Base-by-base conservation (phyloP, 2,113 vertebrate species). In the Dicentrarchus labrax region DNA sequence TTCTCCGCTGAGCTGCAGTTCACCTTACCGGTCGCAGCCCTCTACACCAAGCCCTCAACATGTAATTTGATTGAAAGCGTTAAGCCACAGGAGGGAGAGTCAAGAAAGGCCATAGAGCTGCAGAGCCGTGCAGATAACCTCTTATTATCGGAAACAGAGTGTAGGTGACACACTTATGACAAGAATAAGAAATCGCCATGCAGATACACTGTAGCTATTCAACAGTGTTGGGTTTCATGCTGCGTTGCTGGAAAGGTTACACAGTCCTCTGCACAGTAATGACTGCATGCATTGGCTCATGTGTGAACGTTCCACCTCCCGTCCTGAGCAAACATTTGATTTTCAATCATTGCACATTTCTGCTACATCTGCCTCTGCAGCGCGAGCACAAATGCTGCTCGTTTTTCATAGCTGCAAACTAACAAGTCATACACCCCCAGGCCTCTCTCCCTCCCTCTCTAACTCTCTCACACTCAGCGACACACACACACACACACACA, bases 271-370 rank as follows among this genome's bases (percentile, higher is more conserved):
- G 36, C 67, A 17, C 51, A 6, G 24, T 59, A n/a, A 67, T 50
- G 53, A 38, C 65, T 24, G 43, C 38, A 39, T 5, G 19, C 47
- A 1, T 2, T 15, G 60, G 39, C 66, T 61, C 54, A 3, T 19
- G 74, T 39, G 41, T 9, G 62, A 62, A 48, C 5, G 62, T 57
- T 61, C 67, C 75, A 16, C 82, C 72, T 68, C 78, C 69, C 65
- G 4, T 71, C 64, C 53, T 2, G 73, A 76, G 77, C 74, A 78
- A 86, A 88, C 64, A 51, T 89, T 84, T 80, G 67, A 86, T 84
- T 88, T 86, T 81, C 80, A 78, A 61, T 85, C 87, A 73, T 70
- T 43, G 67, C 65, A 72, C 30, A 81, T 89, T 86, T 78, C 83
- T 80, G 84, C 88, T 74, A 60, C 78, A 56, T 85, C 76, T 78